phyloP scores from a whole-genome alignment of 2,888 invertebrate species.

The Cerastis rubricosa region DNA sequence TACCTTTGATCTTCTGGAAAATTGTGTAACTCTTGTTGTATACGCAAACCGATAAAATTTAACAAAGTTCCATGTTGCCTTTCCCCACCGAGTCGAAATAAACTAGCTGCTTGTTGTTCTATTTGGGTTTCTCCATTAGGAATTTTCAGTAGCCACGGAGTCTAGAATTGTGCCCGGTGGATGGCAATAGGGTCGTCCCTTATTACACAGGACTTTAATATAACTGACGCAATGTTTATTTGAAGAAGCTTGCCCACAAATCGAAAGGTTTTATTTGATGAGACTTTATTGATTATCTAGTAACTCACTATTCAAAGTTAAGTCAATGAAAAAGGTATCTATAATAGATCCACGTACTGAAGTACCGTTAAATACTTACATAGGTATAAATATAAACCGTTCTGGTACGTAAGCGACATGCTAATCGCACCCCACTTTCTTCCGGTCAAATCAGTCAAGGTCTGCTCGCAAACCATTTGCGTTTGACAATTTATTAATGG shows the following conservation, averaged over 20 bases:
- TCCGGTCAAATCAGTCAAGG: constrained; percentile 74
- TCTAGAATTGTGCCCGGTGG: background rate
- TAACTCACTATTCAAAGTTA: background rate
- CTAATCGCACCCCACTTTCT: constrained; percentile 77
- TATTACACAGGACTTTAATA: background rate
- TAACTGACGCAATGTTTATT: background rate
- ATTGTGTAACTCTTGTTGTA: constrained; percentile 93
- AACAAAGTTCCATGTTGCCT: constrained; percentile 92
- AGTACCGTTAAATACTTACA: constrained; percentile 54
- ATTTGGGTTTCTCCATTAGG: constrained; percentile 77
- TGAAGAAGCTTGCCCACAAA: background rate
- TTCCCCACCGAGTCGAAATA: constrained; percentile 92
- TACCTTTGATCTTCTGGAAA: constrained; percentile 93
- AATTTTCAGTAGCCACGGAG: background rate
- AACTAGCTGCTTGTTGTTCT: constrained; percentile 92
- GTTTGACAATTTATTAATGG: constrained; percentile 43
- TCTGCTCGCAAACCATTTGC: constrained; percentile 54
- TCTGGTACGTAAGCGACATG: constrained; percentile 70
- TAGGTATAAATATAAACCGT: constrained; percentile 61
- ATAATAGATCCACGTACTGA: constrained; percentile 51
- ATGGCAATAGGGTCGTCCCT: background rate
- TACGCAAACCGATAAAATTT: constrained; percentile 92
- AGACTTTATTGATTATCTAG: background rate
- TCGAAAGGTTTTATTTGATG: background rate
- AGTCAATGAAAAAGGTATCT: constrained; percentile 23